Evolutionary conservation across 2,888 invertebrate genomes (phyloP).

Genomic region (Charanyca ferruginea): DNA sequence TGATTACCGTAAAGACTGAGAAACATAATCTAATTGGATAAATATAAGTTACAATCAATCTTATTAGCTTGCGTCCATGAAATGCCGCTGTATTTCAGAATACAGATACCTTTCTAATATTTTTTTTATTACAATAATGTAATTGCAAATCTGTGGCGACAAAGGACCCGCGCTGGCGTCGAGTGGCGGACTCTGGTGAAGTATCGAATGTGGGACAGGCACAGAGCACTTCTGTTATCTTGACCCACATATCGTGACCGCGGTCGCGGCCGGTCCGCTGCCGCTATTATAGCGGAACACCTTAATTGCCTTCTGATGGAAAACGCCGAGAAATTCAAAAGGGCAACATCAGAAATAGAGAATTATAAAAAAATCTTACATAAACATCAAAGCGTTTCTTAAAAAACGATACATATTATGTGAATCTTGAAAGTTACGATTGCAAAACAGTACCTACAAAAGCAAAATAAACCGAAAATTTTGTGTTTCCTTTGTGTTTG

Average conservation of each 20-base stretch:
- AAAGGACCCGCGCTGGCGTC: constrained; percentile 45
- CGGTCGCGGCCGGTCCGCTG: constrained; percentile 76
- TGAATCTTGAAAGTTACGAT: neutral
- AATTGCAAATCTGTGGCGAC: constrained; percentile 24
- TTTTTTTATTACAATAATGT: neutral
- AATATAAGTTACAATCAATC: constrained; percentile 2
- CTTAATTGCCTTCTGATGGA: constrained; percentile 72
- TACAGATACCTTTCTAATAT: neutral
- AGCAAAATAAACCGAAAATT: neutral
- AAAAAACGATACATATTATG: neutral
- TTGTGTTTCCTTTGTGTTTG: too few species aligned
- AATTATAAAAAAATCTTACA: constrained; percentile 18
- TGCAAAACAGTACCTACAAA: neutral
- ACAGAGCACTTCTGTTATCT: constrained; percentile 82
- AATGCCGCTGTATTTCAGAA: neutral
- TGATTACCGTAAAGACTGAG: constrained; percentile 3
- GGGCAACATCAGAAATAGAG: constrained; percentile 27
- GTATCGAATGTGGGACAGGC: constrained; percentile 76
- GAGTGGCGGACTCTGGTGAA: constrained; percentile 45
- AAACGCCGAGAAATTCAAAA: constrained; percentile 54
- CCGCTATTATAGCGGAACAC: constrained; percentile 77
- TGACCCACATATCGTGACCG: constrained; percentile 86
- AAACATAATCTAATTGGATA: constrained; percentile 6
- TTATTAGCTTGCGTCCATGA: neutral
- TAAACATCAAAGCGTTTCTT: neutral